Evolutionary conservation across 2,888 invertebrate species (phyloP).

Genomic region (Zhuqinia jingwanae): DNA sequence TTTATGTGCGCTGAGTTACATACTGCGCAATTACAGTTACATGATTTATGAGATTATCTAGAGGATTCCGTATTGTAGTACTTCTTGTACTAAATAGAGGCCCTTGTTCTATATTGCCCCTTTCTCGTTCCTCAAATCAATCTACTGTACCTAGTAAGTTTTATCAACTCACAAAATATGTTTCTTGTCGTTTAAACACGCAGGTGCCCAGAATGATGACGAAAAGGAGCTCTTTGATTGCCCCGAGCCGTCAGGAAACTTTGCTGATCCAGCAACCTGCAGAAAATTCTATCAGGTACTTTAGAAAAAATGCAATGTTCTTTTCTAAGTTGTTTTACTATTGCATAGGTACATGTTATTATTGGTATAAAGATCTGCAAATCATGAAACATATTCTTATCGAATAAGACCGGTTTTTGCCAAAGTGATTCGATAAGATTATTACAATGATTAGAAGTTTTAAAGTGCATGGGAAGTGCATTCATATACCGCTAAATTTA

Average conservation of each 20-base stretch:
- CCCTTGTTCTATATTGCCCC: background rate
- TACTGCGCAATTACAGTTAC: too few species aligned
- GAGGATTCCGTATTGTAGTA: conserved; percentile 18
- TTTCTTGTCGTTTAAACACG: background rate
- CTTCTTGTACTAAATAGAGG: background rate
- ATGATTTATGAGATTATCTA: conserved; percentile 6
- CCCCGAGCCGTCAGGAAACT: conserved; percentile 92
- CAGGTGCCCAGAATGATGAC: conserved; percentile 80
- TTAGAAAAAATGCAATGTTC: too few species aligned
- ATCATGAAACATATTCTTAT: too few species aligned
- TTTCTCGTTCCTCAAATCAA: background rate
- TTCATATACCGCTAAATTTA: background rate
- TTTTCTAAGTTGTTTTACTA: too few species aligned
- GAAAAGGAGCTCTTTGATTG: conserved; percentile 87
- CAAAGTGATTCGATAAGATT: too few species aligned
- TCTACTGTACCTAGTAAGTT: background rate
- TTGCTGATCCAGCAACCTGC: conserved; percentile 93
- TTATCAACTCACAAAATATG: background rate
- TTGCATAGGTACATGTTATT: too few species aligned
- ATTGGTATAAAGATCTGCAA: too few species aligned
- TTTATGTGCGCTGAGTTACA: too few species aligned
- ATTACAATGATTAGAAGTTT: background rate
- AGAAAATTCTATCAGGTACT: conserved; percentile 92
- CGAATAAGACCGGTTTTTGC: background rate
- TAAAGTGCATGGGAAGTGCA: background rate